Conservation (phyloP, 2,888 invertebrate species). For the Coecobrya sp. region DNA sequence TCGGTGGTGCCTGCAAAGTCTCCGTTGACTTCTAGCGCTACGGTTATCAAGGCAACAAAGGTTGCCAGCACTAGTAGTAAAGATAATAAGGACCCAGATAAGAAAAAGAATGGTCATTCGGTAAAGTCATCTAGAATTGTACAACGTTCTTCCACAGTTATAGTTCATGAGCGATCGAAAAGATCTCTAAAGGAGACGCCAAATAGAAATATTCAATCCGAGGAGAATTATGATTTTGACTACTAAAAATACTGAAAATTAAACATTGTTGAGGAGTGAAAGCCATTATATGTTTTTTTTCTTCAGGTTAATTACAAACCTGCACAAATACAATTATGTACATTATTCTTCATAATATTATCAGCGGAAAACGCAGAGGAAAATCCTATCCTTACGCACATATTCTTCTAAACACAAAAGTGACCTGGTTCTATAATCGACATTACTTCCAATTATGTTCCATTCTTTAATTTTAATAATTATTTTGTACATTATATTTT, state of each 20-base stretch:
- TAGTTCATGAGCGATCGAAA: constrained; percentile 59
- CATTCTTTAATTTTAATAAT: no score
- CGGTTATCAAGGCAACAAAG: not conserved
- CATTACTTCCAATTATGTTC: no score
- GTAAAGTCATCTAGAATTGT: constrained; percentile 59
- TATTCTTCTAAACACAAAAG: no score
- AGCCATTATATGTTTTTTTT: no score
- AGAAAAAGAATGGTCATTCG: not conserved
- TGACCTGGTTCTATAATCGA: no score
- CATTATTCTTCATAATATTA: no score
- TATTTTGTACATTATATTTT: no score
- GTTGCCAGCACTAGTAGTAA: not conserved
- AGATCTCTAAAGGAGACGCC: not conserved
- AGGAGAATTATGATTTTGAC: constrained; percentile 75
- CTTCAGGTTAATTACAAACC: no score
- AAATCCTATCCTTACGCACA: no score
- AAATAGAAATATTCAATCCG: not conserved
- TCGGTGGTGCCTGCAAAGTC: not conserved
- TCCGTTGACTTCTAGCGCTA: not conserved
- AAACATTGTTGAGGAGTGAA: not conserved
- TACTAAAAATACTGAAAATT: constrained; percentile 44
- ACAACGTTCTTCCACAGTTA: constrained; percentile 58
- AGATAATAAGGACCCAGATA: constrained; percentile 22
- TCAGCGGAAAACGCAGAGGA: no score
- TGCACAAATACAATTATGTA: no score